Conservation (phyloP, 2,888 invertebrate genomes). For the Acanthosoma haemorrhoidale region DNA sequence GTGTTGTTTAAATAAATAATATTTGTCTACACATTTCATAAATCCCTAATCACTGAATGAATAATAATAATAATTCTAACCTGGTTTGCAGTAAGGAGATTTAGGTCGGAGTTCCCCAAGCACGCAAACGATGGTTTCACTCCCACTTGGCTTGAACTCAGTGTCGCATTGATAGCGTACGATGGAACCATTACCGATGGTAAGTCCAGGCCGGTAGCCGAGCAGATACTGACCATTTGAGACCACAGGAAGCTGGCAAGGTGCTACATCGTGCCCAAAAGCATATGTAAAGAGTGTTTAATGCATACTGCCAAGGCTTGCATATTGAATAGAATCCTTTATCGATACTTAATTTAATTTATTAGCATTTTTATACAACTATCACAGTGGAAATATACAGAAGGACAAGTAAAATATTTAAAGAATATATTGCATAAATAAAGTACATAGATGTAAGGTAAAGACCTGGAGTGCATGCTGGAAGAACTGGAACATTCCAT, state of each 20-base stretch:
- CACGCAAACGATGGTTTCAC: slow-evolving; percentile 57
- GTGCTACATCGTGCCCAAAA: slow-evolving; percentile 44
- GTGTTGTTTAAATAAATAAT: no score
- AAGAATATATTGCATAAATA: no score
- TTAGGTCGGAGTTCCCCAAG: slow-evolving; percentile 60
- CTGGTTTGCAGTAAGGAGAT: slow-evolving; percentile 50
- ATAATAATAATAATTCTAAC: slow-evolving; percentile 33
- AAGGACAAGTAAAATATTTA: no score
- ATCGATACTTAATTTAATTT: no score
- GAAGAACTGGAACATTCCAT: slow-evolving; percentile 70
- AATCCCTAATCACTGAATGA: no score
- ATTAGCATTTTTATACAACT: no score
- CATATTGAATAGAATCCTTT: no score
- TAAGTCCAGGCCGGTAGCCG: slow-evolving; percentile 72
- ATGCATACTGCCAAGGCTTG: no score
- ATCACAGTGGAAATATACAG: no score
- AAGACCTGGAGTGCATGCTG: slow-evolving; percentile 68
- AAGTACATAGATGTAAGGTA: no score
- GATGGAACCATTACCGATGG: slow-evolving; percentile 73
- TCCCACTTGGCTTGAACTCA: slow-evolving; percentile 45
- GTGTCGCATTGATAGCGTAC: slow-evolving; percentile 67
- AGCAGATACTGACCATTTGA: slow-evolving; percentile 65
- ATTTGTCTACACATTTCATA: no score
- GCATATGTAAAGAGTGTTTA: no score
- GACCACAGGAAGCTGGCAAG: slow-evolving; percentile 63